These are phyloP conservation scores for Aphelenchoides bicaudatus DNA, from an alignment of 2,888 invertebrate genomes.

Conservation along the genomic window DNA sequence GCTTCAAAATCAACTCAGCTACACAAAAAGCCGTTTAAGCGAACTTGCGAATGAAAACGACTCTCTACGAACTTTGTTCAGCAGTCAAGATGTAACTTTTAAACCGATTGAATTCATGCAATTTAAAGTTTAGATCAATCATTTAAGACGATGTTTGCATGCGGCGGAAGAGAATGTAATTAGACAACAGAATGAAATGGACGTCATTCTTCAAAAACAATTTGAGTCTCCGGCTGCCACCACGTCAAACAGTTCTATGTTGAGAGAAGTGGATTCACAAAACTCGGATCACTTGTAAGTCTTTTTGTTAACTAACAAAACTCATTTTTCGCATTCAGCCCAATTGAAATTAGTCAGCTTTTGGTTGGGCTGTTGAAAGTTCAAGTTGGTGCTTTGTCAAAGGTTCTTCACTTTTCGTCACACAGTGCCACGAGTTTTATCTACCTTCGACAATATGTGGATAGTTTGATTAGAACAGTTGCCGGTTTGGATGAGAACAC, in stretches of 20 bases:
- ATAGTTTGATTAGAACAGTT: slow-evolving; percentile 33
- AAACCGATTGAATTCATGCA: slow-evolving; percentile 25
- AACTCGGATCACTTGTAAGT: slow-evolving; percentile 10
- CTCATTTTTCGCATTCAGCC: slow-evolving; percentile 28
- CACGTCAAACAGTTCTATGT: background rate
- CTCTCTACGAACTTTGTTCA: slow-evolving; percentile 31
- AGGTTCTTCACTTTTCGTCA: slow-evolving; percentile 36
- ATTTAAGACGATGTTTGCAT: slow-evolving; percentile 43
- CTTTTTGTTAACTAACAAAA: background rate
- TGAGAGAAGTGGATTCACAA: no score
- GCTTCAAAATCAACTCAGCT: slow-evolving; percentile 48
- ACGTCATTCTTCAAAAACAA: slow-evolving; percentile 36
- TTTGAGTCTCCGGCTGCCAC: slow-evolving; percentile 21
- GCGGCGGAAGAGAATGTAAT: slow-evolving; percentile 51
- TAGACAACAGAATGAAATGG: slow-evolving; percentile 48
- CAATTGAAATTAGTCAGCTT: slow-evolving; percentile 35
- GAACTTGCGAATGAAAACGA: slow-evolving; percentile 45
- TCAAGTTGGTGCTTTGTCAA: slow-evolving; percentile 43
- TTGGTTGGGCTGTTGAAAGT: slow-evolving; percentile 45
- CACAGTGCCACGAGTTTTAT: slow-evolving; percentile 20
- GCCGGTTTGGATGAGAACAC: slow-evolving; percentile 32
- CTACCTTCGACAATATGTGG: slow-evolving; percentile 29
- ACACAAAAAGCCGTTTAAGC: slow-evolving; percentile 42
- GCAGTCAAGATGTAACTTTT: background rate
- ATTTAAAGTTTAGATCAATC: slow-evolving; percentile 25